Base-by-base conservation (phyloP, 2,888 invertebrate species). In the Harmothoe impar region DNA sequence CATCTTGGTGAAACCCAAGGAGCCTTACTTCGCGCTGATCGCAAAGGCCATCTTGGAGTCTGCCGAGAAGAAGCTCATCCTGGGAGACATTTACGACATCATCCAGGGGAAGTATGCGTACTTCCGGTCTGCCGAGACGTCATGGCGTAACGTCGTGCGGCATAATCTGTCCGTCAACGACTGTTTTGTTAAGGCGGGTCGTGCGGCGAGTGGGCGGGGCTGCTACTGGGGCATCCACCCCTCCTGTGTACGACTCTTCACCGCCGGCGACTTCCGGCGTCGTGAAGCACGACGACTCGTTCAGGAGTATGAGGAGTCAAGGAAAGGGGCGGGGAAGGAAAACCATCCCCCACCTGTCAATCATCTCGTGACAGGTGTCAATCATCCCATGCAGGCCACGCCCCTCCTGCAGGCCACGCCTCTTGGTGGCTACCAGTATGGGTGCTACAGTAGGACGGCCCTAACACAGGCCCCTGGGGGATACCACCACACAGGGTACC, bases 221-320 rank as follows among this genome's bases (percentile, higher is more conserved):
- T 90, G 62, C 84, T 90, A 33, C 81, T 90, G 90, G 90, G 54
- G 81, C n/a, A 56, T 90, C 81, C 90, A 90, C 84, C 90, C 81
- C 1, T 35, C 90, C 1, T 90, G 90, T 31, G 33, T 56, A 15
- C 52, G 33, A 0, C 23, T 81, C n/a, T 90, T 90, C 90, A 17
- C 20, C 0, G 15, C 29, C 7, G 90, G 90, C 1, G 84, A 90
- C 33, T 90, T 90, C 84, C 25, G 81, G 54, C 77, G 90, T 12
- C n/a, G 90, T 20, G 90, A 90, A 33, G 90, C 90, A 10, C 5
- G 33, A 17, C 52, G 43, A 23, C 29, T 52, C 12, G 90, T 52
- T 1, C 52, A 78, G 54, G 31, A 31, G 3, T 12, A 25, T 17
- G 68, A 68, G 25, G 89, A 78, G 33, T 5, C n/a, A 25, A 29